These are phyloP conservation scores for Pentalonia nigronervosa DNA, from an alignment of 1,140 invertebrate species.

Conservation along the genomic window DNA sequence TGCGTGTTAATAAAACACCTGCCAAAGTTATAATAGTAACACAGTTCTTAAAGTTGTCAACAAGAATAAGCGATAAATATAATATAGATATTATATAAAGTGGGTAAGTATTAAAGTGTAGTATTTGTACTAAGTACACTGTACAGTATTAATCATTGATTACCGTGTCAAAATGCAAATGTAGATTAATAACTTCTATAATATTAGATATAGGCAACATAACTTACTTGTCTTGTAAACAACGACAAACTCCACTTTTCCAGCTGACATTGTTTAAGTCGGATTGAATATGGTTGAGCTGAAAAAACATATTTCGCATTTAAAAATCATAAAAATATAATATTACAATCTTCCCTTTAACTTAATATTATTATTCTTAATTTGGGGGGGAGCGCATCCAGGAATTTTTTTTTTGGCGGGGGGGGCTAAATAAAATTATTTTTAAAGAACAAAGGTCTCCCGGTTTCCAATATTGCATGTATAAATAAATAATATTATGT, in stretches of 20 bases:
- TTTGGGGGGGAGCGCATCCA: too few relatives aligned
- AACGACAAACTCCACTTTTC: slow-evolving; percentile 43
- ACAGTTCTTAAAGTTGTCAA: background rate
- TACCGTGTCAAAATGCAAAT: background rate
- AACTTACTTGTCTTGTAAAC: slow-evolving; percentile 54
- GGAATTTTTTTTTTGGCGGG: too few relatives aligned
- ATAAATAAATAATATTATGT: too few relatives aligned
- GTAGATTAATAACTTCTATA: background rate
- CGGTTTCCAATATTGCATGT: too few relatives aligned
- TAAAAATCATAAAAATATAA: background rate
- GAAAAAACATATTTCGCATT: background rate
- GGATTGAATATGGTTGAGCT: background rate
- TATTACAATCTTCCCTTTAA: background rate
- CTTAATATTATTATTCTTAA: background rate
- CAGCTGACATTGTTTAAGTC: background rate
- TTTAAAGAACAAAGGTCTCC: too few relatives aligned
- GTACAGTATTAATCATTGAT: background rate
- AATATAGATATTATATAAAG: background rate
- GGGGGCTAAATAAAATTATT: too few relatives aligned
- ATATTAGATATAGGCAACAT: background rate
- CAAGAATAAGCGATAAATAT: background rate
- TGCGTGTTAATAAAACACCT: background rate
- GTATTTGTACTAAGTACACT: too few relatives aligned
- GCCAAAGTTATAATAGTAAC: background rate
- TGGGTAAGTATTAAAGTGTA: background rate